Base-by-base conservation (phyloP, 1,140 invertebrate species). In the Leguminivora glycinivorella region DNA sequence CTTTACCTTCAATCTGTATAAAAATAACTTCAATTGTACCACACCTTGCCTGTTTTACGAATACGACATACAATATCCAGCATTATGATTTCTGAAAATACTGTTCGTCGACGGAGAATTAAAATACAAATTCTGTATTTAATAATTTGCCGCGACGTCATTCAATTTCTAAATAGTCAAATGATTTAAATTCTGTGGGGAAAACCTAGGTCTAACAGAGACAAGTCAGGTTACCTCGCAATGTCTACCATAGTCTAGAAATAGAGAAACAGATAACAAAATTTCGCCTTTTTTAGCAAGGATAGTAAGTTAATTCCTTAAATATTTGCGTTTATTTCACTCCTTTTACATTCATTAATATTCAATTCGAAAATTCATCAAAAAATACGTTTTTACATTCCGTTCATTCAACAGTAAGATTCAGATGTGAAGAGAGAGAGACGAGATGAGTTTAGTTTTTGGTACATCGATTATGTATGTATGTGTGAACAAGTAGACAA, bases 351-450 rank as follows among this genome's bases (percentile, higher is more conserved):
- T 52, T 52, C 47, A 52, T 9, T 52, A 22, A 52, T 52, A 52
- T 52, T 22, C 47, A 52, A 10, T 22, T 52, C 40, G 17, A 6
- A 43, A 43, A 43, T 43, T 43, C 4, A 22, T 52, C 17, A 4
- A 52, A 52, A 52, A 52, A 52, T 52, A 52, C 47, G 19, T 19
- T 52, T 22, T 52, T 52, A 22, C 47, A 52, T 52, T 52, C 47
- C 10, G 47, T 22, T 52, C 47, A 52, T 52, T 52, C 47, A 19
- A 52, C 47, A 22, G 10, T n/a, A 52, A 52, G 47, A 52, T 22
- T 52, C 22, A 10, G 47, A 19, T 52, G 10, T 2, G 22, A 9
- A 9, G 19, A 22, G n/a, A 52, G 7, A 52, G 47, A 52, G 17
- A 22, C 17, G 10, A n/a, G n/a, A 22, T 9, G 1, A 52, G 17